Conservation (phyloP, 2,888 invertebrate species). For the Trachelus tabidus region DNA sequence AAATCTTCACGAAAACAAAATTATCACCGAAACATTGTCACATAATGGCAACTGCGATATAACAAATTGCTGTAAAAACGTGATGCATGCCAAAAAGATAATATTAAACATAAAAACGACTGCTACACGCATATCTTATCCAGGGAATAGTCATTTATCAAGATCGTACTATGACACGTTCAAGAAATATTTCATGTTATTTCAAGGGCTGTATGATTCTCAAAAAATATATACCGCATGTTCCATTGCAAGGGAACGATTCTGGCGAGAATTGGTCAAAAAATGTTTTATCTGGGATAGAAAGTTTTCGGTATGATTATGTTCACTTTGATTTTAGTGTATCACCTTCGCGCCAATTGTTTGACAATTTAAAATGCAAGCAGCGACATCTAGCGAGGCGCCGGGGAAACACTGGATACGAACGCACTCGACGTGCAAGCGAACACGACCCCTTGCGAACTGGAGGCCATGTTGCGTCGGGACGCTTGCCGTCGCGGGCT, state of each 20-base stretch:
- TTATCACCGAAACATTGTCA: neutral
- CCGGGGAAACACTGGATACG: slow-evolving; percentile 32
- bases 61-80: neutral
- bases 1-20: neutral
- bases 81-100: neutral
- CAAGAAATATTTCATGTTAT: neutral
- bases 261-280: neutral
- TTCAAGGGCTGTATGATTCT: neutral
- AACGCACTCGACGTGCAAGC: slow-evolving; percentile 41
- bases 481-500: slow-evolving; percentile 37
- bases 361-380: slow-evolving; percentile 26
- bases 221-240: neutral
- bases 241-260: neutral
- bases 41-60: neutral
- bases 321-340: neutral
- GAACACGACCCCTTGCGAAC: slow-evolving; percentile 51
- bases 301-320: neutral
- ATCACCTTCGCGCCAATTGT: slow-evolving; percentile 6
- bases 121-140: neutral
- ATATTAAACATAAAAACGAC: neutral
- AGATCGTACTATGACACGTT: neutral
- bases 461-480: slow-evolving; percentile 52
- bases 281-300: neutral
- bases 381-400: slow-evolving; percentile 47
- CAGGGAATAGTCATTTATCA: neutral